These are phyloP conservation scores for Antechinus flavipes DNA, from an alignment of 2,113 vertebrate genomes.

Conservation along the genomic window DNA sequence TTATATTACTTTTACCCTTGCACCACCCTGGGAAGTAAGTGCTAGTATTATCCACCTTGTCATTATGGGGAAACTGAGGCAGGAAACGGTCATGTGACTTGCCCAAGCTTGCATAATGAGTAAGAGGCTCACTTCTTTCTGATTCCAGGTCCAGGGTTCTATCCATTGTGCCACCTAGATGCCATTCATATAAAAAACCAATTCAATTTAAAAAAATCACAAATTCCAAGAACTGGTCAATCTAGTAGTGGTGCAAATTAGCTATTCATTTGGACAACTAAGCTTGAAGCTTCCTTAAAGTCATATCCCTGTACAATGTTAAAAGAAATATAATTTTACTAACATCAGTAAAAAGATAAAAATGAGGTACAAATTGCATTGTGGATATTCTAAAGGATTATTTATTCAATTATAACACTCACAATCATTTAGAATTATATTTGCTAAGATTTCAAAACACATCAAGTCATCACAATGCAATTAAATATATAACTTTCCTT, in stretches of 20 bases:
- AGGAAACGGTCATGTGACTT: too few relatives aligned
- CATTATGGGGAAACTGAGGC: too few relatives aligned
- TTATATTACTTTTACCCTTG: too few relatives aligned
- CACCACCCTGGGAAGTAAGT: too few relatives aligned
- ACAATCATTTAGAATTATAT: slow-evolving; percentile 11
- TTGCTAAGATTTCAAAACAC: slow-evolving; percentile 40
- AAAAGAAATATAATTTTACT: slow-evolving; percentile 31
- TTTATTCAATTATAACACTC: slow-evolving; percentile 4
- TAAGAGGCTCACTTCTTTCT: too few relatives aligned
- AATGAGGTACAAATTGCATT: not conserved
- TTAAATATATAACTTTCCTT: not conserved
- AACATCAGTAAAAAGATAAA: not conserved
- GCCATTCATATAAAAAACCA: too few relatives aligned
- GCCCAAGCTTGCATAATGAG: too few relatives aligned
- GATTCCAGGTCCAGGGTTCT: too few relatives aligned
- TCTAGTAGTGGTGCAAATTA: not conserved
- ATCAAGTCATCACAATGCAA: slow-evolving; percentile 9
- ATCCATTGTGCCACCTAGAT: too few relatives aligned
- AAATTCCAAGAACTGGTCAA: too few relatives aligned
- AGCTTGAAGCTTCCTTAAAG: not conserved
- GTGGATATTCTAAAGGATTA: slow-evolving; percentile 5
- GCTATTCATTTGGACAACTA: not conserved
- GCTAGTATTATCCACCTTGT: too few relatives aligned
- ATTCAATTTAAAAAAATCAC: too few relatives aligned
- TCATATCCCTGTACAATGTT: not conserved